Evolutionary conservation across 2,888 invertebrate genomes (phyloP).

Genomic region (Tachystola acroxantha): DNA sequence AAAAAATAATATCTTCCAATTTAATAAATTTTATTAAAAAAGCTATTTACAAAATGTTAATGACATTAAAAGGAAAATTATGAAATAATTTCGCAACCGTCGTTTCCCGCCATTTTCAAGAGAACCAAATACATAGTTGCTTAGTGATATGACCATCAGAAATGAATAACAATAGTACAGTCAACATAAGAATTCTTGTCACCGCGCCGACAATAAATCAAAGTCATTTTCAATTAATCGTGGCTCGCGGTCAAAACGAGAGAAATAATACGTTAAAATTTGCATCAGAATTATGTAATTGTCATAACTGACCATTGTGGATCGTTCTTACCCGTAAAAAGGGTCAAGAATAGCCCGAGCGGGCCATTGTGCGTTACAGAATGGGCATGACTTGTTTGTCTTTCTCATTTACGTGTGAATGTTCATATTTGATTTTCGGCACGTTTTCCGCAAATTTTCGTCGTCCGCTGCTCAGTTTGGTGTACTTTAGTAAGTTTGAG

Average conservation of each 20-base stretch:
- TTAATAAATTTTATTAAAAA: too few species aligned
- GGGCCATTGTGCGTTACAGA: slow-evolving; percentile 48
- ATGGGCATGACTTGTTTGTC: slow-evolving; percentile 48
- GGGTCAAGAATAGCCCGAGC: slow-evolving; percentile 36
- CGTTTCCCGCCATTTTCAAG: too few species aligned
- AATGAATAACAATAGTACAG: slow-evolving; percentile 1
- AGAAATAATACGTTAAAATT: slow-evolving; percentile 26
- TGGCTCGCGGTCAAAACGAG: slow-evolving; percentile 22
- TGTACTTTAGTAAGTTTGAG: slow-evolving; percentile 29
- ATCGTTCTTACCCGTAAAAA: slow-evolving; percentile 31
- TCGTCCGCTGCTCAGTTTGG: slow-evolving; percentile 24
- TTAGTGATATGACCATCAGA: too few species aligned
- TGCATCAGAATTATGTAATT: slow-evolving; percentile 34
- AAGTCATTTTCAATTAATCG: slow-evolving; percentile 44
- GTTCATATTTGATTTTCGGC: slow-evolving; percentile 65
- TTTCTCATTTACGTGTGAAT: slow-evolving; percentile 46
- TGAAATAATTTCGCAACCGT: too few species aligned
- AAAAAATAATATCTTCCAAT: too few species aligned
- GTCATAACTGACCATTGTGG: slow-evolving; percentile 11
- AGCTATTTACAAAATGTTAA: too few species aligned
- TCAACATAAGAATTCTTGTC: slow-evolving; percentile 9
- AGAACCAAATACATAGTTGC: too few species aligned
- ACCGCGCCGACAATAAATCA: slow-evolving; percentile 28
- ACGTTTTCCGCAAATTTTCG: slow-evolving; percentile 28
- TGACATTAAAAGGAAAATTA: too few species aligned